Evolutionary conservation across 2,888 invertebrate genomes (phyloP).

Genomic region (Conops quadrifasciatus): DNA sequence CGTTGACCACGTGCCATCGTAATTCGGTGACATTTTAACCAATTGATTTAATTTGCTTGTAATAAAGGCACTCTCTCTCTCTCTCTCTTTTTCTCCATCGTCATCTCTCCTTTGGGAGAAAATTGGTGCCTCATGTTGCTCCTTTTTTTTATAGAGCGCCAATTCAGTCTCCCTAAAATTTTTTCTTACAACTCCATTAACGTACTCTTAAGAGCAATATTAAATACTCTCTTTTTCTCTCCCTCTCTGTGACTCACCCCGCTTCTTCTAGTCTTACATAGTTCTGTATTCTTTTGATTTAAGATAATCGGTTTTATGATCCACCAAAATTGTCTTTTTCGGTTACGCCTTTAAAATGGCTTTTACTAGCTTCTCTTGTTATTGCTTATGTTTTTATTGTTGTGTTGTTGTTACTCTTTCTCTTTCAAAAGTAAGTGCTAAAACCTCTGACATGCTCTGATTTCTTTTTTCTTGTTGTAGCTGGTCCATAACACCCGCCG

Average conservation of each 20-base stretch:
- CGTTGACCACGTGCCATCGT: background rate
- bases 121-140: too few species aligned
- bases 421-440: background rate
- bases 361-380: background rate
- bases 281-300: too few species aligned
- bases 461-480: background rate
- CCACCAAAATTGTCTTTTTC: background rate
- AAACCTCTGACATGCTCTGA: background rate
- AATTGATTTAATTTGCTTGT: background rate
- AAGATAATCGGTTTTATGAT: slow-evolving; percentile 1
- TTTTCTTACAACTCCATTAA: too few species aligned
- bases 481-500: background rate
- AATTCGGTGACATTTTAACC: background rate
- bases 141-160: too few species aligned
- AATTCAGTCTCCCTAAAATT: too few species aligned
- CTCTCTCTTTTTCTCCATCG: too few species aligned
- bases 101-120: too few species aligned
- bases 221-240: too few species aligned
- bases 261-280: too few species aligned
- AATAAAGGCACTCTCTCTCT: background rate
- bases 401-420: background rate
- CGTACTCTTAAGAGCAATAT: too few species aligned
- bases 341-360: background rate
- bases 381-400: background rate
- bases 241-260: too few species aligned